phyloP scores from a whole-genome alignment of 1,140 invertebrate species.

The Amyelois transitella region DNA sequence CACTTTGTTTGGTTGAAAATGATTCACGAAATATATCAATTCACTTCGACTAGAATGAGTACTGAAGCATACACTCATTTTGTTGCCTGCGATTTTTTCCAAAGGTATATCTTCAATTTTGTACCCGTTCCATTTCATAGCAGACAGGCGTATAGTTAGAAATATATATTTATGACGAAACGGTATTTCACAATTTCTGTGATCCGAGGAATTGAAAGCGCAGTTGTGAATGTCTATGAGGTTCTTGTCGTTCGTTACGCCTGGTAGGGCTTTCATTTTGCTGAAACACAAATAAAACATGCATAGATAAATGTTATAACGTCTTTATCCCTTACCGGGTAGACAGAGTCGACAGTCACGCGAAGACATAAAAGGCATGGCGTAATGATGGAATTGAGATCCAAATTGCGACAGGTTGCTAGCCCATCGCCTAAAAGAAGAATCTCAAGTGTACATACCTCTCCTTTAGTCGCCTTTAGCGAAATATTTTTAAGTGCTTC shows the following conservation, averaged over 20 bases:
- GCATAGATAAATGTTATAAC: no score
- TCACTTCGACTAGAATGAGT: slow-evolving; percentile 77
- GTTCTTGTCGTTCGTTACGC: slow-evolving; percentile 34
- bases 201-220: background rate
- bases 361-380: no score
- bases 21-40: slow-evolving; percentile 35
- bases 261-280: slow-evolving; percentile 23
- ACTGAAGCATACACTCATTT: slow-evolving; percentile 77
- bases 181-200: slow-evolving; percentile 10
- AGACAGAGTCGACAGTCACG: no score
- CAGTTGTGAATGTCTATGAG: slow-evolving; percentile 27
- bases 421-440: no score
- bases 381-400: no score
- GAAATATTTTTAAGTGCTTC: no score
- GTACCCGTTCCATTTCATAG: slow-evolving; percentile 69
- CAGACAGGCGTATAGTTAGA: slow-evolving; percentile 69
- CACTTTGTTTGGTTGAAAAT: slow-evolving; percentile 32
- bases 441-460: no score
- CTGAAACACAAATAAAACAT: slow-evolving; percentile 25
- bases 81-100: slow-evolving; percentile 31
- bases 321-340: no score
- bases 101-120: slow-evolving; percentile 34
- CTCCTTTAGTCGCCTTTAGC: no score
- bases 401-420: no score
- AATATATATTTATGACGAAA: slow-evolving; percentile 7